Percentiles rank a stretch among this genome's conserved stretches.
Evolutionary conservation across 2,113 vertebrate species (phyloP).

Genomic region (Cynoglossus semilaevis): DNA sequence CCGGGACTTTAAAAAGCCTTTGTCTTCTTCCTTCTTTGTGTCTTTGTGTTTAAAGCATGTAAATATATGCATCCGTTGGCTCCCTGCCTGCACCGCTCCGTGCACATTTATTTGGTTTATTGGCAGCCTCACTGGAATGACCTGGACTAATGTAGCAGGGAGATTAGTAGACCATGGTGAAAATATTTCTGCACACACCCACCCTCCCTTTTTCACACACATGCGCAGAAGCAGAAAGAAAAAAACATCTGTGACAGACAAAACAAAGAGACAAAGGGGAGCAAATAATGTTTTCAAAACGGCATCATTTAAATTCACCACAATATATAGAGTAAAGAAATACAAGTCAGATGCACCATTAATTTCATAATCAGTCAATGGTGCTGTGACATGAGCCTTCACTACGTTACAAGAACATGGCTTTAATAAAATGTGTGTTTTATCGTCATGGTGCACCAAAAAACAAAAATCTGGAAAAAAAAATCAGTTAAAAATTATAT

Average conservation of each 20-base stretch:
- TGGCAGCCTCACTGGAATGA: conserved; percentile 41
- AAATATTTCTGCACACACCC: conserved; percentile 15
- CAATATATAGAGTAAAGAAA: too few species aligned
- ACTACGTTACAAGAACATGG: not conserved
- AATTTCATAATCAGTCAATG: conserved; percentile 42
- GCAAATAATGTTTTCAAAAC: not conserved
- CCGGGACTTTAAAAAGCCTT: not conserved
- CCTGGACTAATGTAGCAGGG: conserved; percentile 44
- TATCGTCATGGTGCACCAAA: conserved; percentile 37
- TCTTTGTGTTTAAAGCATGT: conserved; percentile 14
- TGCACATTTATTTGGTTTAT: conserved; percentile 28
- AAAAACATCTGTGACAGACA: conserved; percentile 23
- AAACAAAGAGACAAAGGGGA: conserved; percentile 29
- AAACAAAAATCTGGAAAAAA: conserved; percentile 27
- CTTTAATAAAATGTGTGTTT: conserved; percentile 53
- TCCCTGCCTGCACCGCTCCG: conserved; percentile 2
- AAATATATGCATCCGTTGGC: conserved; percentile 15
- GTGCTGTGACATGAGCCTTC: conserved; percentile 36
- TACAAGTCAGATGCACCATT: conserved; percentile 20
- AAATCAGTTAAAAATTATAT: too few species aligned
- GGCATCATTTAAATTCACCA: too few species aligned
- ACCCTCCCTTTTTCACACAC: conserved; percentile 8
- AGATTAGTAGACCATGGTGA: conserved; percentile 39
- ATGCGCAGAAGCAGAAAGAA: conserved; percentile 4
- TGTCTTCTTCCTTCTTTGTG: not conserved